Evolutionary conservation across 2,797 vertebrate species (phyloP).

Genomic region (Molossus alvarezi): DNA sequence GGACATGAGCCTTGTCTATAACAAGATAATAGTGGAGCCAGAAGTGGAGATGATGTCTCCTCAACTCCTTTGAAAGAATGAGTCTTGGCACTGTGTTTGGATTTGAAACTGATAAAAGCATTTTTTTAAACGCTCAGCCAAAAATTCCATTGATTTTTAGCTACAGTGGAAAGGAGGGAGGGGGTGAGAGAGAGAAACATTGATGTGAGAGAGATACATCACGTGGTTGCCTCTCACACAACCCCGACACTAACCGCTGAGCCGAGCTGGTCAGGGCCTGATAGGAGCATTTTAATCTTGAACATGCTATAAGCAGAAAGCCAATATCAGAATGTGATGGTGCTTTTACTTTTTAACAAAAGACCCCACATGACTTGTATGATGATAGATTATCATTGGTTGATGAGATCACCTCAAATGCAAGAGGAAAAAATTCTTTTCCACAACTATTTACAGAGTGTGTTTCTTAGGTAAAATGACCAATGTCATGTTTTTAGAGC

Average conservation of each 20-base stretch:
- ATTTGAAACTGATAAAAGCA: background rate
- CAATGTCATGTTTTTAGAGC: constrained; percentile 17
- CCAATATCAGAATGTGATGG: background rate
- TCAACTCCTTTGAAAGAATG: background rate
- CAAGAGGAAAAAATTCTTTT: background rate
- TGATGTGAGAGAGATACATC: too few species aligned
- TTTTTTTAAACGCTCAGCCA: background rate
- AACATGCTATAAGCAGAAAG: constrained; percentile 3
- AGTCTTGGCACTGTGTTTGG: background rate
- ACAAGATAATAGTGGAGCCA: background rate
- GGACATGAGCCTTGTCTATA: background rate
- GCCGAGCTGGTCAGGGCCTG: too few species aligned
- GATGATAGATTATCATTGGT: background rate
- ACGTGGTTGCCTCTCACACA: too few species aligned
- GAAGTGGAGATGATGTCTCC: background rate
- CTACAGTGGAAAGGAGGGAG: too few species aligned
- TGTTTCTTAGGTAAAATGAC: constrained; percentile 26
- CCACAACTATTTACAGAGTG: background rate
- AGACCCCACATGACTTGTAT: background rate
- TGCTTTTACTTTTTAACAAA: constrained; percentile 15
- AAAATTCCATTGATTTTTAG: too few species aligned
- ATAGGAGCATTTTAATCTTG: background rate
- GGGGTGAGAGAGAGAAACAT: too few species aligned
- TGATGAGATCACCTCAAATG: background rate
- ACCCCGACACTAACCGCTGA: too few species aligned